Conservation (phyloP, 2,888 invertebrate genomes). For the Macrosoma leucophasiata region DNA sequence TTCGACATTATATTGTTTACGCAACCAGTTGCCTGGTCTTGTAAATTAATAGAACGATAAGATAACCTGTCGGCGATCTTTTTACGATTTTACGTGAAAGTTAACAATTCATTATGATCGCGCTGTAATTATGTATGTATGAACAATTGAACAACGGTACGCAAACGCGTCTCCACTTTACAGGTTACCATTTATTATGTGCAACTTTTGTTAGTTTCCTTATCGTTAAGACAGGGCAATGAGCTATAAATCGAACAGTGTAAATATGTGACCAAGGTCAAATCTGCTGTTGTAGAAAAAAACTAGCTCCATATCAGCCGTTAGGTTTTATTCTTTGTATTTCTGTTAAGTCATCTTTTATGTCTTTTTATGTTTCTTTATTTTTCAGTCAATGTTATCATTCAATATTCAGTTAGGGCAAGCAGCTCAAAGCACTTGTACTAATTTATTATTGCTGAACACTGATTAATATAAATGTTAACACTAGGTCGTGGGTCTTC, state of each 20-base stretch:
- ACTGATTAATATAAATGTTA: too few species aligned
- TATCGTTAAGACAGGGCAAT: too few species aligned
- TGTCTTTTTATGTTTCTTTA: conserved; percentile 39
- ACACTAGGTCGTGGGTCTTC: conserved; percentile 57
- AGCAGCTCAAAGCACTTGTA: too few species aligned
- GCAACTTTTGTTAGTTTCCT: too few species aligned
- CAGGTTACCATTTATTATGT: too few species aligned
- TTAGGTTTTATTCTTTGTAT: too few species aligned
- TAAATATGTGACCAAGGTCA: conserved; percentile 31
- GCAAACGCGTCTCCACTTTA: too few species aligned
- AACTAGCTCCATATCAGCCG: conserved; percentile 73
- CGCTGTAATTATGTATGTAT: conserved; percentile 29
- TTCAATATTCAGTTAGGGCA: conserved; percentile 8
- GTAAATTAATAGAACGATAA: conserved; percentile 49
- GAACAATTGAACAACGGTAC: too few species aligned
- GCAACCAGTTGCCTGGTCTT: conserved; percentile 32
- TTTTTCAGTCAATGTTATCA: conserved; percentile 1
- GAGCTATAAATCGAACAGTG: too few species aligned
- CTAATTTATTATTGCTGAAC: conserved; percentile 42
- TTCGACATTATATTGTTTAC: conserved; percentile 21
- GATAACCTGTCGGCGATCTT: conserved; percentile 34
- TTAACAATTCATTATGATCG: conserved; percentile 27
- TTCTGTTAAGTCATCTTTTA: conserved; percentile 16
- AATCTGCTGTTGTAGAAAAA: conserved; percentile 69
- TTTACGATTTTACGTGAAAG: conserved; percentile 32